Evolutionary conservation across 30 jellyfish, hydroid and myxozoan genomes (phyloP).

Genomic region (Turritopsis dohrnii): DNA sequence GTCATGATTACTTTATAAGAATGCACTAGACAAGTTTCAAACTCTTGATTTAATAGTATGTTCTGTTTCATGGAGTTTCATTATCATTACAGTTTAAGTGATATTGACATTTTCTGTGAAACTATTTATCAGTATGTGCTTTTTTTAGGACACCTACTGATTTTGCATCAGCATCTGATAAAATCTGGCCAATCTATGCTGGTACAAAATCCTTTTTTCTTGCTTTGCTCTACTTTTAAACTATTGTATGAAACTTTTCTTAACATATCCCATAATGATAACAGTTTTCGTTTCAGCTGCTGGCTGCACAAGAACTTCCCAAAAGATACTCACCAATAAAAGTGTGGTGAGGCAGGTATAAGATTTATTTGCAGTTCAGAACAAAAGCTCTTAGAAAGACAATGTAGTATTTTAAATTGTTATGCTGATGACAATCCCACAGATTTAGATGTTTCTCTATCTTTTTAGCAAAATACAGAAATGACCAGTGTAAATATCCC

Average conservation of each 20-base stretch:
- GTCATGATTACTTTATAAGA: not conserved
- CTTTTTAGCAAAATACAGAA: not conserved
- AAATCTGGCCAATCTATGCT: slow-evolving; percentile 75
- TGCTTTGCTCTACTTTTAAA: not conserved
- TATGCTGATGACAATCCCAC: no score
- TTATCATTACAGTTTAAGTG: no score
- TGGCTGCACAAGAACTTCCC: slow-evolving; percentile 62
- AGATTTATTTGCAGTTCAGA: not conserved
- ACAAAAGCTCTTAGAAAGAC: no score
- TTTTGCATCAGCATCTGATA: slow-evolving; percentile 75
- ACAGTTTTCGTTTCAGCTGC: slow-evolving; percentile 32
- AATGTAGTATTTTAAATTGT: no score
- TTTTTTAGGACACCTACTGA: slow-evolving; percentile 53
- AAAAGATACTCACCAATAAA: slow-evolving; percentile 33
- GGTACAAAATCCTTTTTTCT: slow-evolving; percentile 20
- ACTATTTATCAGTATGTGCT: not conserved
- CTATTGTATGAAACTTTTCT: not conserved
- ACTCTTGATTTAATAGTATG: not conserved
- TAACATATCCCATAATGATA: not conserved
- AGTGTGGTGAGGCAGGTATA: slow-evolving; percentile 42
- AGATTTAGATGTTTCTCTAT: not conserved
- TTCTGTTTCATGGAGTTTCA: not conserved
- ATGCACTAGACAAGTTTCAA: no score
- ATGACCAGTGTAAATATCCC: not conserved
- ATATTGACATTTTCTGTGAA: no score